Base-by-base conservation (phyloP, 2,888 invertebrate genomes). In the Acrocera orbiculus region DNA sequence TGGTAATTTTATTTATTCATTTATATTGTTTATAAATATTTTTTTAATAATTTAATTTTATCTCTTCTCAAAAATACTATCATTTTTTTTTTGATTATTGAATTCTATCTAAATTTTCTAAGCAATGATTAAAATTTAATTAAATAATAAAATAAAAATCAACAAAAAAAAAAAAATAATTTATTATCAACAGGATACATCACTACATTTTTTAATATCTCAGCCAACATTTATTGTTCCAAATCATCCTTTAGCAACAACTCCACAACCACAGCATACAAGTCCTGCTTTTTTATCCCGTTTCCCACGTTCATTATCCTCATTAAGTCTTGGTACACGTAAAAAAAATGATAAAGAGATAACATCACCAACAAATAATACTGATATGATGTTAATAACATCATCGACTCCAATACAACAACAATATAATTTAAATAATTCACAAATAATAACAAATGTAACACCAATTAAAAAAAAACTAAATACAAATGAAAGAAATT, bases 281-380 rank as follows among this genome's bases (percentile, higher is more conserved):
- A 54, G 57, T 45, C 58, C 58, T 37, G 58, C 58, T 45, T 60
- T 61, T 46, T 51, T 61, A 16, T 61, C 61, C 36, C 52, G 59
- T 34, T 50, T 61, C 43, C 61, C 61, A 34, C 57, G 61, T 37
- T 60, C 61, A 44, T 50, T 61, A 36, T 60, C 60, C 38, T 59
- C 61, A 26, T 41, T 61, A 26, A 61, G 58, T 46, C 45, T 61
- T 48, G 61, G 61, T 35, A 55, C 53, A 34, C 54, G 57, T 41
- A 56, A 56, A 41, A 58, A 60, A 46, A 50, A 51, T 31, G 61
- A 60, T 15, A 60, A 61, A 48, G 61, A 60, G 37, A 47, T 52
- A 35, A 47, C 51, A 27, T 49, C 58, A 35, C 54, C 59, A 20
- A 40, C 54, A 19, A 54, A 52, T 42, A 50, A 52, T 40, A 48